phyloP scores from a whole-genome alignment of 2,888 invertebrate species.

The Incurvaria masculella region DNA sequence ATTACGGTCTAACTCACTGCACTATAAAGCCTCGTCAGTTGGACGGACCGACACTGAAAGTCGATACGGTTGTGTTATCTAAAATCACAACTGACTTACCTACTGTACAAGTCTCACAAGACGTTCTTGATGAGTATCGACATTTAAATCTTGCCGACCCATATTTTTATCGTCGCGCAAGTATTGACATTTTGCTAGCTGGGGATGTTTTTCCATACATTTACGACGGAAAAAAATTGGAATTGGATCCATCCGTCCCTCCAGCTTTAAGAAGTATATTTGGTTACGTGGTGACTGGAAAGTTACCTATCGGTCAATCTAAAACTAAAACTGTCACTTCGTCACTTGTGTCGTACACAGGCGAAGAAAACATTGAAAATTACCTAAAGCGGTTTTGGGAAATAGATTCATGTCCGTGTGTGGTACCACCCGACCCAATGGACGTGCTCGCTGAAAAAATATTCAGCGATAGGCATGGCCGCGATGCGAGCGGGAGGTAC shows the following conservation, averaged over 20 bases:
- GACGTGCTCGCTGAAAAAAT: not conserved
- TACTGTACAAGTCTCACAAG: not conserved
- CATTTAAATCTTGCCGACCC: conserved; percentile 2
- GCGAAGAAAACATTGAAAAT: conserved; percentile 1
- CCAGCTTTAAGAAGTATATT: conserved; percentile 8
- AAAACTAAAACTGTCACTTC: not conserved
- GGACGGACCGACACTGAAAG: not conserved
- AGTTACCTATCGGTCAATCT: not conserved
- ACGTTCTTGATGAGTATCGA: not conserved
- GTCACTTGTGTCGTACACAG: conserved; percentile 5
- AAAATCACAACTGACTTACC: conserved; percentile 3
- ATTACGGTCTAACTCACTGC: conserved; percentile 4
- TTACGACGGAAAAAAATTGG: conserved; percentile 1
- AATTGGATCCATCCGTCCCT: conserved; percentile 3
- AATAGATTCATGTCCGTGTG: conserved; percentile 3
- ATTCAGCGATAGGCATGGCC: not conserved
- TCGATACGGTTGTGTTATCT: not conserved
- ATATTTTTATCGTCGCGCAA: not conserved
- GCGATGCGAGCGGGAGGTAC: not conserved
- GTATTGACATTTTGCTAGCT: not conserved
- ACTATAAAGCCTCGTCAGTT: conserved; percentile 4
- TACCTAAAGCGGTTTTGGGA: conserved; percentile 9
- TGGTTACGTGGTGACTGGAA: conserved; percentile 8
- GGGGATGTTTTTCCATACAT: not conserved
- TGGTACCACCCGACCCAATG: not conserved